Evolutionary conservation across 2,888 invertebrate genomes (phyloP).

Genomic region (Phyto melanocephala): DNA sequence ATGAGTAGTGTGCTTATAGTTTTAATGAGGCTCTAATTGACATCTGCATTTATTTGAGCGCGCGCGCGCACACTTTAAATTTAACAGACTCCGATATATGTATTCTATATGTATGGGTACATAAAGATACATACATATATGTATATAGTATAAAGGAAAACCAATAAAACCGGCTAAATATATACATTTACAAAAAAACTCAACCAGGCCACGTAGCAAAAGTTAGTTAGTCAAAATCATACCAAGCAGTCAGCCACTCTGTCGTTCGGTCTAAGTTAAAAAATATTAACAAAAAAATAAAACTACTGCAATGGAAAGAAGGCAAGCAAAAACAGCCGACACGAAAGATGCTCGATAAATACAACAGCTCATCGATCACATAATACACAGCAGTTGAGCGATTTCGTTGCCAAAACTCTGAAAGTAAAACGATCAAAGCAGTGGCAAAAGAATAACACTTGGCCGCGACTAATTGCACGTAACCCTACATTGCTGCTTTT

Average conservation of each 20-base stretch:
- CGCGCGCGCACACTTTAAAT: slow-evolving; percentile 61
- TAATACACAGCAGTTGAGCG: slow-evolving; percentile 28
- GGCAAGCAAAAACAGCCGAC: slow-evolving; percentile 57
- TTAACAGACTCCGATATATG: slow-evolving; percentile 44
- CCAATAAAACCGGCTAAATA: slow-evolving; percentile 41
- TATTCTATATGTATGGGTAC: neutral
- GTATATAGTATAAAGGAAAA: slow-evolving; percentile 8
- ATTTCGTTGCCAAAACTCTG: slow-evolving; percentile 55
- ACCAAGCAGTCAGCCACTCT: slow-evolving; percentile 29
- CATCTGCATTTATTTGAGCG: slow-evolving; percentile 75
- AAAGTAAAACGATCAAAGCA: slow-evolving; percentile 29
- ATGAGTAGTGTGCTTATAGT: slow-evolving; percentile 60
- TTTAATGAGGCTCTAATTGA: slow-evolving; percentile 78
- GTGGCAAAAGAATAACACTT: slow-evolving; percentile 29
- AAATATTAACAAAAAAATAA: slow-evolving; percentile 40
- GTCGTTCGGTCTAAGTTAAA: slow-evolving; percentile 30
- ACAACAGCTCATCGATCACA: slow-evolving; percentile 70
- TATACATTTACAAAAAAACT: neutral
- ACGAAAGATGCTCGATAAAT: slow-evolving; percentile 59
- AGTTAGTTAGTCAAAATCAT: slow-evolving; percentile 33
- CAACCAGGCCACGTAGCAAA: slow-evolving; percentile 24
- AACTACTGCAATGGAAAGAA: slow-evolving; percentile 41
- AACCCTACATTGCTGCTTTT: slow-evolving; percentile 17
- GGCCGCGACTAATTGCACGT: slow-evolving; percentile 31
- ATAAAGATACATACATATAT: neutral